These are phyloP conservation scores for Sesia bembeciformis DNA, from an alignment of 2,888 invertebrate genomes.

Conservation along the genomic window DNA sequence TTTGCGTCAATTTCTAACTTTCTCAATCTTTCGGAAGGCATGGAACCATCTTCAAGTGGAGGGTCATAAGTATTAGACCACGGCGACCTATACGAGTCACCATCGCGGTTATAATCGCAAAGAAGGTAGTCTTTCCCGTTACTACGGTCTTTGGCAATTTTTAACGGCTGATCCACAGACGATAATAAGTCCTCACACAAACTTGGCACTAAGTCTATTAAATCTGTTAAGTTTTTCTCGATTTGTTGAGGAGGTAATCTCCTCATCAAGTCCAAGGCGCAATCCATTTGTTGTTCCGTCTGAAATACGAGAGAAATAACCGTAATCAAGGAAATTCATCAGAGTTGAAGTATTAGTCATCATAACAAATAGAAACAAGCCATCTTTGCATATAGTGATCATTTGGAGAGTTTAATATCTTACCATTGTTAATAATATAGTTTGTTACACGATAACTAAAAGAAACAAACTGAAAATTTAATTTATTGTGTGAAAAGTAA, in stretches of 20 bases:
- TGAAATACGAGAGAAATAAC: slow-evolving; percentile 47
- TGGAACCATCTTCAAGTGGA: slow-evolving; percentile 96
- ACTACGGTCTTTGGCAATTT: slow-evolving; percentile 96
- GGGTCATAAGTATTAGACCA: slow-evolving; percentile 99
- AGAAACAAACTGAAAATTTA: slow-evolving; percentile 14
- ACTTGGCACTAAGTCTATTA: slow-evolving; percentile 96
- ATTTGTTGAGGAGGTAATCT: slow-evolving; percentile 99
- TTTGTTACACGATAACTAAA: slow-evolving; percentile 11
- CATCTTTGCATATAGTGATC: neutral
- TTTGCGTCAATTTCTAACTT: slow-evolving; percentile 98
- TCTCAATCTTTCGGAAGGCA: slow-evolving; percentile 96
- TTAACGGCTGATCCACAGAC: slow-evolving; percentile 98
- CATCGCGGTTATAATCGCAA: slow-evolving; percentile 99
- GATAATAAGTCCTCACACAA: slow-evolving; percentile 97
- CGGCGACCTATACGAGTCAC: slow-evolving; percentile 98
- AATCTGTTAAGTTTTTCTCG: slow-evolving; percentile 97
- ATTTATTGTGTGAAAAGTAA: slow-evolving; percentile 9
- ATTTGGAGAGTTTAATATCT: slow-evolving; percentile 7
- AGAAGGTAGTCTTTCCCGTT: slow-evolving; percentile 97
- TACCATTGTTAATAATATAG: slow-evolving; percentile 30
- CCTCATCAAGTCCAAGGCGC: slow-evolving; percentile 98
- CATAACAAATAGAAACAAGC: slow-evolving; percentile 40
- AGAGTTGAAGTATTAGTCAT: slow-evolving; percentile 60
- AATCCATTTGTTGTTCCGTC: slow-evolving; percentile 98
- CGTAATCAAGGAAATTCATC: slow-evolving; percentile 21